Percentiles rank a stretch among this genome's conserved stretches.
phyloP scores from a whole-genome alignment of 2,113 vertebrate species.

The Conger conger region DNA sequence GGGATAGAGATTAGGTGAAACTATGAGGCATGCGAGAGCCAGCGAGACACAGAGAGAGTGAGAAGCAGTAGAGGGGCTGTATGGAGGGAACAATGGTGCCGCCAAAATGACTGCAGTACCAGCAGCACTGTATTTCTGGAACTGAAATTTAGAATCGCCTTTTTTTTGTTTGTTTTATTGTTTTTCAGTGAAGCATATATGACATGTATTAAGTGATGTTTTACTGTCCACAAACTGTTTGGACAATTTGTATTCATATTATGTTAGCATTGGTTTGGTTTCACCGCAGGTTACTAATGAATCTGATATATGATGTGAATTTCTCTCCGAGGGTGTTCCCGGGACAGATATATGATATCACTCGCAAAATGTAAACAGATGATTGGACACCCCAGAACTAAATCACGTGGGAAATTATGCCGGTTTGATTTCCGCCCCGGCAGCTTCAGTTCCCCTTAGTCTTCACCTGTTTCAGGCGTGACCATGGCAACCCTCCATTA shows the following conservation, averaged over 20 bases:
- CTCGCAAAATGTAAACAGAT: neutral
- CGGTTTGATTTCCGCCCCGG: neutral
- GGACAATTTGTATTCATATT: neutral
- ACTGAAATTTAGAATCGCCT: neutral
- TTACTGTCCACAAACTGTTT: neutral
- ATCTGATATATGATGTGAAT: neutral
- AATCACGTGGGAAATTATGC: neutral
- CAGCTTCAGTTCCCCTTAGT: neutral
- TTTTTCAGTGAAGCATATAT: neutral
- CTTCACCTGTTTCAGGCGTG: constrained; percentile 10
- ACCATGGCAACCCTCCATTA: constrained; percentile 9
- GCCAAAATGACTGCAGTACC: neutral
- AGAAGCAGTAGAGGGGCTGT: constrained; percentile 3
- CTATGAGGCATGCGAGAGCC: constrained; percentile 18
- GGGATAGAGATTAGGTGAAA: neutral
- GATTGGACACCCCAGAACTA: neutral
- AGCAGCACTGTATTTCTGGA: neutral
- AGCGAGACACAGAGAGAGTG: constrained; percentile 22
- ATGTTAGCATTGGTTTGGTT: neutral
- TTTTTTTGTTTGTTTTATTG: neutral
- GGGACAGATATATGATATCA: neutral
- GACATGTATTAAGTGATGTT: neutral
- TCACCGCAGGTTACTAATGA: neutral
- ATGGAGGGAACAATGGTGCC: constrained; percentile 1
- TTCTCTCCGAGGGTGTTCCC: neutral